Evolutionary conservation across 2,797 vertebrate species (phyloP).

Genomic region (Brachyrhaphis roseni): DNA sequence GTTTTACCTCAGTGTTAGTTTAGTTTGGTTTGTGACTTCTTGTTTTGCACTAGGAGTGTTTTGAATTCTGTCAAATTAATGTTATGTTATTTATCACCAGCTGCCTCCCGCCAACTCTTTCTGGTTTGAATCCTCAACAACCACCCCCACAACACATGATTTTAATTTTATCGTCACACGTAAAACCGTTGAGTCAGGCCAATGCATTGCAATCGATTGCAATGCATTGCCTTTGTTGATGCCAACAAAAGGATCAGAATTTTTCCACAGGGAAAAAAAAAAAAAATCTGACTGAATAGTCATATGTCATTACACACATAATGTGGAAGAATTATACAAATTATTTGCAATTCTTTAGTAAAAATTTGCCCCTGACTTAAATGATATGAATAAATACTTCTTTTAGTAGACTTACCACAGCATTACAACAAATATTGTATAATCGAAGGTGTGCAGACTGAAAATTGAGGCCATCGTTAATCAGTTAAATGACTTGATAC

Average conservation of each 20-base stretch:
- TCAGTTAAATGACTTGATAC: conserved; percentile 40
- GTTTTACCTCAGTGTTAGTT: neutral
- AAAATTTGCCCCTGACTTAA: neutral
- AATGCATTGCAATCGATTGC: no score
- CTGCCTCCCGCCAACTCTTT: conserved; percentile 4
- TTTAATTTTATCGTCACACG: neutral
- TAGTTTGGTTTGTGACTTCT: neutral
- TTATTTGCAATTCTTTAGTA: neutral
- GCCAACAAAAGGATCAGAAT: neutral
- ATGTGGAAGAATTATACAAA: neutral
- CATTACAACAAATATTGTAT: conserved; percentile 5
- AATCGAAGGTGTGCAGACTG: conserved; percentile 18
- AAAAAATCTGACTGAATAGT: neutral
- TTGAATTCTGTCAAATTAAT: neutral
- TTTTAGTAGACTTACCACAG: neutral
- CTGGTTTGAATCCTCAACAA: conserved; percentile 1
- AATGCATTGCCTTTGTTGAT: neutral
- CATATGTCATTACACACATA: neutral
- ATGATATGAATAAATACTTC: neutral
- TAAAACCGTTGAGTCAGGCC: neutral
- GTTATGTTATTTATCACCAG: neutral
- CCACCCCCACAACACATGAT: neutral
- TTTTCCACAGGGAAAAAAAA: neutral
- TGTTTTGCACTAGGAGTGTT: neutral
- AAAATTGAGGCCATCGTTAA: conserved; percentile 33